phyloP scores from a whole-genome alignment of 2,113 vertebrate species.

The Galeopterus variegatus region DNA sequence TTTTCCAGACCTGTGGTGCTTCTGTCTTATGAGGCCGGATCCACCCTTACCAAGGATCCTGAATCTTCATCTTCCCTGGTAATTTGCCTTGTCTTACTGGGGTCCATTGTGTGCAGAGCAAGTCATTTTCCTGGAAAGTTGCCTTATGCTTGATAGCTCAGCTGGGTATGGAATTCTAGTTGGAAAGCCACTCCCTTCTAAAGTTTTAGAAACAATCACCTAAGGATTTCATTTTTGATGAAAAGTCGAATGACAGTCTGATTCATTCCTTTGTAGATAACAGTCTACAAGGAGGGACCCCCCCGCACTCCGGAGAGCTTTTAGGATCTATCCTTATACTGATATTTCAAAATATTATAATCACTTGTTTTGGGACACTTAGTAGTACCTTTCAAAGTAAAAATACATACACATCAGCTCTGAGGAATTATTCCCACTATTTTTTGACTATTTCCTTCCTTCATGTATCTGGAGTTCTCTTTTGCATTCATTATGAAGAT shows the following conservation, averaged over 20 bases:
- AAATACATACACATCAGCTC: accelerated
- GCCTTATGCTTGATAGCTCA: not conserved
- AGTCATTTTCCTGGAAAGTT: accelerated
- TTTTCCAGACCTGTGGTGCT: not conserved
- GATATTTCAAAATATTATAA: not conserved
- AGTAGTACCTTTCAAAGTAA: not conserved
- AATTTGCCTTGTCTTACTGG: not conserved
- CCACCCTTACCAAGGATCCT: accelerated
- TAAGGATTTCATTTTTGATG: not conserved
- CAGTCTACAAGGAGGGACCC: not conserved
- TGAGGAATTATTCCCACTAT: not conserved
- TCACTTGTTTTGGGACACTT: not conserved
- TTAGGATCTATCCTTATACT: not conserved
- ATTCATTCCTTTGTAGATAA: too few relatives aligned
- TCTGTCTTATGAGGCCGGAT: not conserved
- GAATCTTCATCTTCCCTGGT: too few relatives aligned
- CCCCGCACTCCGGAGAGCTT: not conserved
- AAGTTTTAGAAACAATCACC: not conserved
- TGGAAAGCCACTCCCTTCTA: accelerated
- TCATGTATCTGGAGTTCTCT: not conserved
- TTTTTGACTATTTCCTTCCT: not conserved
- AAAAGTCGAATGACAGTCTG: not conserved
- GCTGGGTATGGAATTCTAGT: not conserved
- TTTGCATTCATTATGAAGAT: not conserved
- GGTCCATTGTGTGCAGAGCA: not conserved